Base-by-base conservation (phyloP, 2,797 vertebrate genomes). In the Hoplostethus mediterraneus region DNA sequence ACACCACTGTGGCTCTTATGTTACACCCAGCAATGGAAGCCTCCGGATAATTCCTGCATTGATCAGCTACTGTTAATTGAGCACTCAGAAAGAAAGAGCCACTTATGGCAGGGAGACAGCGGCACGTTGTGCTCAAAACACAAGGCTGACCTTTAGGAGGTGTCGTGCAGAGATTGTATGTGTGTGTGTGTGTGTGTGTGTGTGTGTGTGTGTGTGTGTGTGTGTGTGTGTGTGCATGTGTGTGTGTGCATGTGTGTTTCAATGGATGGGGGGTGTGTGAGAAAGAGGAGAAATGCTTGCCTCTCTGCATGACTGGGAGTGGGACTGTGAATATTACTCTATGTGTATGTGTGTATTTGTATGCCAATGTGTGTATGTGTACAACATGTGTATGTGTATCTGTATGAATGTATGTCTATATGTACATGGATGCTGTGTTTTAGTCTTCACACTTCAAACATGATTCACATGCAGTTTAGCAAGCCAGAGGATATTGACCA, bases 81-180 rank as follows among this genome's bases (percentile, higher is more conserved):
- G 75, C 71, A 65, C 59, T 83, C 60, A 48, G 45, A 48, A 70
- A 72, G 67, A 64, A 86, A 73, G 40, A 31, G 47, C 44, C 67
- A 67, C 76, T 87, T 73, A 65, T 6, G 2, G 75, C 8, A 31
- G 80, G 67, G 77, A 62, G 70, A 79, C 74, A 77, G 74, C 16
- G 16, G 64, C 66, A 75, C 78, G 73, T 85, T 79, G 74, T 75
- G 62, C 74, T 86, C 48, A 33, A 75, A 59, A 80, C 64, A 81
- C 63, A 71, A 64, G 48, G 60, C 59, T 90, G 90, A 91, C 91
- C 89, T 92, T 93, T 91, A 69, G 2, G 9, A 75, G 76, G 79
- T 40, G 62, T 55, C 79, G 77, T 76, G 75, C 75, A 60, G 79
- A 73, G 78, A 75, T 17, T 30, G 54, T 48, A 42, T 52, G 64